phyloP scores from a whole-genome alignment of 2,113 vertebrate genomes.

The Hepsetus odoe region DNA sequence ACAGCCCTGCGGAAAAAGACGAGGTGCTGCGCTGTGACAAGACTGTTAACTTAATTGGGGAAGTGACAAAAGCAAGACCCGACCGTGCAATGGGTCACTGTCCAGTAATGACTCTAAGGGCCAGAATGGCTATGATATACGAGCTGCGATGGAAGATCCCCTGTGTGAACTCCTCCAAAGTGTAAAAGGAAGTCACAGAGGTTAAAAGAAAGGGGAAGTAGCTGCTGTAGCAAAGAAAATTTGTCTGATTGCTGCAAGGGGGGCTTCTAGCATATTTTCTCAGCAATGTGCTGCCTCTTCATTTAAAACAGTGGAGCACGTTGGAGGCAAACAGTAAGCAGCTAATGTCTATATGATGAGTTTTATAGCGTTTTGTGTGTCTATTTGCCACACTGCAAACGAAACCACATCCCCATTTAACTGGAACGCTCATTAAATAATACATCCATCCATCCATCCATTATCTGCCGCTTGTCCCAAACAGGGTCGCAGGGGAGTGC shows the following conservation, averaged over 20 bases:
- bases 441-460: no score
- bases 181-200: background rate
- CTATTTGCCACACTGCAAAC: background rate
- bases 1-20: background rate
- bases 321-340: background rate
- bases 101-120: background rate
- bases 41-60: constrained; percentile 19
- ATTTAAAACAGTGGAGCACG: background rate
- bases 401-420: constrained; percentile 22
- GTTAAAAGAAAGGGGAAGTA: background rate
- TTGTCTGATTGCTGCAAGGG: background rate
- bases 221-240: no score
- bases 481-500: no score
- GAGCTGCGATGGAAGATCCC: background rate
- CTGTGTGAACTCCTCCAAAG: background rate
- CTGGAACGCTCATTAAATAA: constrained; percentile 32
- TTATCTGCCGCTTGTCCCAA: no score
- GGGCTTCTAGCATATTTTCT: background rate
- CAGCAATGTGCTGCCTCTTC: background rate
- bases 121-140: background rate
- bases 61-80: background rate
- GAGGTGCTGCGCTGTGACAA: background rate
- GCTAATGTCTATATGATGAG: background rate
- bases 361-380: background rate
- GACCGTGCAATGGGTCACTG: background rate